These are phyloP conservation scores for Dendroctonus ponderosae DNA, from an alignment of 1,140 invertebrate species.

Conservation along the genomic window DNA sequence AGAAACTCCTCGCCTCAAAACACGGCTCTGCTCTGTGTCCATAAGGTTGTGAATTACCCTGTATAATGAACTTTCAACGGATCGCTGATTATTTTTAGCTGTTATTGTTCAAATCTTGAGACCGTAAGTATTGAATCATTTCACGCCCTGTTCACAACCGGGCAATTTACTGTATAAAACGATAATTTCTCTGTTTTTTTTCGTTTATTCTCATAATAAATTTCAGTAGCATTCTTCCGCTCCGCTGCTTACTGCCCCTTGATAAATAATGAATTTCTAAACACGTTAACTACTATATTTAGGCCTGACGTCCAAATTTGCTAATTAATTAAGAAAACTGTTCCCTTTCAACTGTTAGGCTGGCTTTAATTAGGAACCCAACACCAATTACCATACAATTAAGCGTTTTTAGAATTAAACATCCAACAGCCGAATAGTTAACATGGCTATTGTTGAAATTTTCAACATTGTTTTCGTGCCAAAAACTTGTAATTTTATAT, in stretches of 20 bases:
- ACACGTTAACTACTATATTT: conserved; percentile 13
- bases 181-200: background rate
- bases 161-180: too few species aligned
- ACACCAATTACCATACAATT: conserved; percentile 22
- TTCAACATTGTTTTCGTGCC: conserved; percentile 14
- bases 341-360: conserved; percentile 7
- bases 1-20: too few species aligned
- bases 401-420: background rate
- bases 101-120: too few species aligned
- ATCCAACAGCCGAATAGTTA: too few species aligned
- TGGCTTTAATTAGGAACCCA: conserved; percentile 14
- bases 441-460: conserved; percentile 13
- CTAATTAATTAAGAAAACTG: conserved; percentile 20
- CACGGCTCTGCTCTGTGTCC: too few species aligned
- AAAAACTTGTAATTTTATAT: background rate
- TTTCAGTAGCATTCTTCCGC: conserved; percentile 8
- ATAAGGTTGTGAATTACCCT: too few species aligned
- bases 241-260: background rate
- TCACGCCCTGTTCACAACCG: too few species aligned
- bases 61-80: too few species aligned
- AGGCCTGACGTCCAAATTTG: conserved; percentile 10
- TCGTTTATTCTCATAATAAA: conserved; percentile 3
- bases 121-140: too few species aligned
- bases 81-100: too few species aligned
- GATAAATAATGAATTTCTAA: conserved; percentile 14